phyloP scores from a whole-genome alignment of 1,140 invertebrate genomes.

The Odontomachus brunneus region DNA sequence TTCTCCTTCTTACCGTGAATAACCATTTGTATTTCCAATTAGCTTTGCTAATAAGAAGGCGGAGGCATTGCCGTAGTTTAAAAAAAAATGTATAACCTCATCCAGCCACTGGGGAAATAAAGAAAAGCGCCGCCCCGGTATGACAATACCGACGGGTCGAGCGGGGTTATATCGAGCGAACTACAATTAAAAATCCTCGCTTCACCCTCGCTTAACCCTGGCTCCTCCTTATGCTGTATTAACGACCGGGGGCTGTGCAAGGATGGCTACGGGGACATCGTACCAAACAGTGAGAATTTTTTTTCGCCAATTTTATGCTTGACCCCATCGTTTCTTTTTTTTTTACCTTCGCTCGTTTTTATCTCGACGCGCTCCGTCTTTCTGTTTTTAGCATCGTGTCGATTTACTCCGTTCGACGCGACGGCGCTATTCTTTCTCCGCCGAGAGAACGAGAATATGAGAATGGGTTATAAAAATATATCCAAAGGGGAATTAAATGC shows the following conservation, averaged over 20 bases:
- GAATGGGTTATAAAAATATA: slow-evolving; percentile 45
- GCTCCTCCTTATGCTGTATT: slow-evolving; percentile 78
- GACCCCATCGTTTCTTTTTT: slow-evolving; percentile 60
- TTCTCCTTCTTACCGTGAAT: slow-evolving; percentile 83
- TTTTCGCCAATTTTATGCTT: slow-evolving; percentile 71
- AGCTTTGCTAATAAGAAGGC: slow-evolving; percentile 86
- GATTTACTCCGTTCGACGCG: slow-evolving; percentile 34
- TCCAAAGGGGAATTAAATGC: slow-evolving; percentile 9
- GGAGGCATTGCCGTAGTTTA: slow-evolving; percentile 82
- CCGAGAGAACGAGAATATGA: slow-evolving; percentile 8
- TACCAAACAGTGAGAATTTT: slow-evolving; percentile 68
- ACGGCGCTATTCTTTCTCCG: slow-evolving; percentile 9
- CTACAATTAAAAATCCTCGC: slow-evolving; percentile 83
- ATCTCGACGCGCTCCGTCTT: slow-evolving; percentile 4
- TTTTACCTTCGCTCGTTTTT: slow-evolving; percentile 30
- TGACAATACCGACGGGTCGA: slow-evolving; percentile 82
- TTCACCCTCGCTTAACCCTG: slow-evolving; percentile 78
- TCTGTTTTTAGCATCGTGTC: slow-evolving; percentile 34
- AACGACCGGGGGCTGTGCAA: slow-evolving; percentile 70
- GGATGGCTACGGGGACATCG: slow-evolving; percentile 66
- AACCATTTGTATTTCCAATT: slow-evolving; percentile 86
- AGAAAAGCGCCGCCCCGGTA: slow-evolving; percentile 83
- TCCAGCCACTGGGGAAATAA: slow-evolving; percentile 86
- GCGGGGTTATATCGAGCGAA: slow-evolving; percentile 77
- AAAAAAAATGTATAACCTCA: slow-evolving; percentile 85